Evolutionary conservation across 2,113 vertebrate genomes (phyloP).

Genomic region (Apaloderma vittatum): DNA sequence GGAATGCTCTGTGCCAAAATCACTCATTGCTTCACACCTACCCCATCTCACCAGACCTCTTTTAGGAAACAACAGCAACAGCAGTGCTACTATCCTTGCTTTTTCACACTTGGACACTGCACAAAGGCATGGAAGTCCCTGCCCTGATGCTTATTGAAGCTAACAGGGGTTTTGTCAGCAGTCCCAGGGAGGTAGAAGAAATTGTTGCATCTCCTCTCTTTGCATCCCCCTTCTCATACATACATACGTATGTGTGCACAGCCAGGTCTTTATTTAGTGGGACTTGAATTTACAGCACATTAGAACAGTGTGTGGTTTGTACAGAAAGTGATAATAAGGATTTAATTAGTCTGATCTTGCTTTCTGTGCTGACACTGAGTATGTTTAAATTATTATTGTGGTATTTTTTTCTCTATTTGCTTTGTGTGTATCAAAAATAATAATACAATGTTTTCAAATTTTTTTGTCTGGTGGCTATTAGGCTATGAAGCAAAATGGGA

Average conservation of each 20-base stretch:
- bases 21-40: slow-evolving; percentile 13
- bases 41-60: slow-evolving; percentile 30
- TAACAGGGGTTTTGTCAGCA: neutral
- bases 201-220: neutral
- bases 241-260: neutral
- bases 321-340: slow-evolving; percentile 44
- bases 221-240: neutral
- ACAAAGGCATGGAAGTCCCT: neutral
- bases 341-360: slow-evolving; percentile 58
- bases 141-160: neutral
- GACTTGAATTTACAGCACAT: slow-evolving; percentile 15
- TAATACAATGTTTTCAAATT: slow-evolving; percentile 47
- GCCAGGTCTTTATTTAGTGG: neutral
- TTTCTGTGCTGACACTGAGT: slow-evolving; percentile 32
- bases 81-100: rapidly evolving
- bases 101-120: neutral
- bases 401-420: slow-evolving; percentile 37
- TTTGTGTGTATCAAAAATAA: slow-evolving; percentile 61
- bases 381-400: slow-evolving; percentile 31
- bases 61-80: slow-evolving; percentile 41
- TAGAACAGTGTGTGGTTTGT: slow-evolving; percentile 4
- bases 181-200: neutral
- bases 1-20: slow-evolving; percentile 20
- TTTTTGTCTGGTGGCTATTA: slow-evolving; percentile 27
- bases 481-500: slow-evolving; percentile 44